Base-by-base conservation (phyloP, 35 echinoderm and acorn worm species). In the Chiridota heheva region DNA sequence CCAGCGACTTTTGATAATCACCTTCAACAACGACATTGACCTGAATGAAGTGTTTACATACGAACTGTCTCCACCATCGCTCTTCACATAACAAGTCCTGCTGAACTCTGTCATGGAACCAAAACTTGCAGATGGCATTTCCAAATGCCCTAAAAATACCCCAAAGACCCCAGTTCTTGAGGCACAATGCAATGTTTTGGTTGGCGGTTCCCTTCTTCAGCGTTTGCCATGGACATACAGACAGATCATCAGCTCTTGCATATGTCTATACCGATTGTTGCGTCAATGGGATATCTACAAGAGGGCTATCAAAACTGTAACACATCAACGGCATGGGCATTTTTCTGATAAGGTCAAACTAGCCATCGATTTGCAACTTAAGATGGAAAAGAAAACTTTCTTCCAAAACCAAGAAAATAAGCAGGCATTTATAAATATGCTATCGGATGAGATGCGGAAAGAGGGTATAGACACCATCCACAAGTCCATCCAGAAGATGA, bases 141-240 rank as follows among this genome's bases (percentile, higher is more conserved):
- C 10, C 45, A 80, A 38, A 27, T 1, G 17, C 6, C 34, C 26
- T 10, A 31, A 72, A 25, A 16, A 65, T 30, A 65, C 61, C 61
- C 16, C 15, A 65, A 27, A 65, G 12, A 30, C 29, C 29, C 12
- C 12, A 12, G 28, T 65, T 65, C 30, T 27, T 16, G 61, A 8
- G 28, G 61, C 61, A 65, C 10, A 65, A 65, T 65, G 30, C 61
- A 65, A 76, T 76, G 76, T 80, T 32, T 29, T 80, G 44, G 55
- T 60, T 63, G 56, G 53, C 13, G 76, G 56, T 6, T 35, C 73
- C 30, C 28, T 48, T 26, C 4, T 76, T 8, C n/a, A n/a, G n/a
- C n/a, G n/a, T n/a, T n/a, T n/a, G n/a, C n/a, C n/a, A n/a, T n/a
- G n/a, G n/a, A n/a, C n/a, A n/a, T n/a, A n/a, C 71, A 76, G 40